Percentiles rank a stretch among this genome's conserved stretches.
These are phyloP conservation scores for Lepidocolaptes lacrymiger DNA, from an alignment of 2,797 vertebrate species.

Conservation along the genomic window DNA sequence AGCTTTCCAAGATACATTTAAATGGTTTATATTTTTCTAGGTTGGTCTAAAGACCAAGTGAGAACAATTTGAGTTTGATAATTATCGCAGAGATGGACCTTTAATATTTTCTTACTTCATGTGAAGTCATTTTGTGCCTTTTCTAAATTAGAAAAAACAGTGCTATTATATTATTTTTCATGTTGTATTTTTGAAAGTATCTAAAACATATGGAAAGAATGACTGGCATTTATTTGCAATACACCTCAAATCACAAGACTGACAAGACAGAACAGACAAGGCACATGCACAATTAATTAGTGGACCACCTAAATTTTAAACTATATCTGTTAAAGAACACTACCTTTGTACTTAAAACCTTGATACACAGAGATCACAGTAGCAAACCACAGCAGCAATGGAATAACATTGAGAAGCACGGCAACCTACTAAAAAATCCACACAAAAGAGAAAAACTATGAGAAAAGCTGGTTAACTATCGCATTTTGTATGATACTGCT, in stretches of 20 bases:
- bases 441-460: background rate
- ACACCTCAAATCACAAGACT: background rate
- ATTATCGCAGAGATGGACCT: background rate
- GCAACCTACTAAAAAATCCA: background rate
- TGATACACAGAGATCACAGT: background rate
- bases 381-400: background rate
- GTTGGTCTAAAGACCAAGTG: background rate
- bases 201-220: background rate
- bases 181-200: background rate
- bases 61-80: background rate
- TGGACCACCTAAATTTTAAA: background rate
- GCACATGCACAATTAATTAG: background rate
- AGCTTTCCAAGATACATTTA: background rate
- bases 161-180: background rate
- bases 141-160: background rate
- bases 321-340: background rate
- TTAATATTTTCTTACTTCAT: background rate
- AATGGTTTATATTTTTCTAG: background rate
- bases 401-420: background rate
- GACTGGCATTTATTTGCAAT: background rate
- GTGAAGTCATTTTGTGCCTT: background rate
- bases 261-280: background rate
- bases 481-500: background rate
- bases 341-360: background rate
- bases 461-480: background rate